Conservation (phyloP, 2,888 invertebrate species). For the Unio delphinus region DNA sequence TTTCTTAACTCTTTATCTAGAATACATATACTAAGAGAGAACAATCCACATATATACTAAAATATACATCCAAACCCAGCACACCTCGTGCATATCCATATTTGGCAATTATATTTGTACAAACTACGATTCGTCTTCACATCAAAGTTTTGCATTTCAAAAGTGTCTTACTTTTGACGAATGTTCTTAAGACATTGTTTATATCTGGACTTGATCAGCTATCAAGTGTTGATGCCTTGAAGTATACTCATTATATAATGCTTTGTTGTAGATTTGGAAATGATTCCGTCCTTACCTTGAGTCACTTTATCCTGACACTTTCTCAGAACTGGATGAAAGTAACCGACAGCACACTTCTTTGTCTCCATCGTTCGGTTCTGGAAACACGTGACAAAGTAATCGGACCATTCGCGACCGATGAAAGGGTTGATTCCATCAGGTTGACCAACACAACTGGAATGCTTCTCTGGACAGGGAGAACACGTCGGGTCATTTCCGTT, state of each 20-base stretch:
- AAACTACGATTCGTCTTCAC: too few relatives aligned
- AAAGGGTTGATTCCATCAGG: slow-evolving; percentile 33
- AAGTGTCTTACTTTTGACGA: slow-evolving; percentile 10
- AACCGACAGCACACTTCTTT: slow-evolving; percentile 26
- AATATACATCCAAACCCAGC: too few relatives aligned
- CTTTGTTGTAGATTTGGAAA: too few relatives aligned
- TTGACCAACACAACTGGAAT: slow-evolving; percentile 36
- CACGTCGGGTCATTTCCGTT: slow-evolving; percentile 18
- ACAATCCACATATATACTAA: too few relatives aligned
- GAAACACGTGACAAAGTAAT: slow-evolving; percentile 27
- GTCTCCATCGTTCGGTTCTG: slow-evolving; percentile 37
- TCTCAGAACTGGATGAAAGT: slow-evolving; percentile 11
- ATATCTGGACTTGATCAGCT: too few relatives aligned
- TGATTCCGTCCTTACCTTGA: slow-evolving; percentile 14
- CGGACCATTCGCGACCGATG: slow-evolving; percentile 28
- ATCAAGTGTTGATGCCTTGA: too few relatives aligned
- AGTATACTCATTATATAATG: too few relatives aligned
- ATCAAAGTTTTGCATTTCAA: not conserved
- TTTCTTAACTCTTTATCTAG: too few relatives aligned
- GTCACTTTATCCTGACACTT: slow-evolving; percentile 17
- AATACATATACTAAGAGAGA: too few relatives aligned
- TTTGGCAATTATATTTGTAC: too few relatives aligned
- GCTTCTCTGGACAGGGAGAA: slow-evolving; percentile 26
- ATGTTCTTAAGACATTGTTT: not conserved
- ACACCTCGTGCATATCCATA: too few relatives aligned